Conservation (phyloP, 2,797 vertebrate genomes). For the Arnoldichthys spilopterus region DNA sequence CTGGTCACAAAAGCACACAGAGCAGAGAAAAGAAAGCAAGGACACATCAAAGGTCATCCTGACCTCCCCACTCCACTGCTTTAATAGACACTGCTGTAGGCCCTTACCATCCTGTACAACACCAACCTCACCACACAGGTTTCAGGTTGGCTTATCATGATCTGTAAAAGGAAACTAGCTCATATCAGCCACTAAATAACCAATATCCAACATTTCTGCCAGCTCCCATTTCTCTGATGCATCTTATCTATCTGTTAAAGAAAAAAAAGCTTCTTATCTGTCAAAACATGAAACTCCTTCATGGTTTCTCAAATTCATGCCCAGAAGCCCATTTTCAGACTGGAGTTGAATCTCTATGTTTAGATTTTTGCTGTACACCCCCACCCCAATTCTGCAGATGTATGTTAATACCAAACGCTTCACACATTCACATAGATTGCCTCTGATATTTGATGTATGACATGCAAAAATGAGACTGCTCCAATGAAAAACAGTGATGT, state of each 20-base stretch:
- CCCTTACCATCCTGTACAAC: background rate
- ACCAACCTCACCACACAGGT: background rate
- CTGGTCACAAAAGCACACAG: constrained; percentile 30
- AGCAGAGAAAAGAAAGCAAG: constrained; percentile 13
- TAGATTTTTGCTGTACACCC: constrained; percentile 14
- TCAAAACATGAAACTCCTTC: constrained; percentile 9
- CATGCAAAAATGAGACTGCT: constrained; percentile 27
- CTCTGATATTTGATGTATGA: constrained; percentile 16
- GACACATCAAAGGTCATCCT: constrained; percentile 12
- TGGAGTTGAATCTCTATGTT: constrained; percentile 27
- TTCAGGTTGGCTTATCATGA: constrained; percentile 15
- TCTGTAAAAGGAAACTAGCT: background rate
- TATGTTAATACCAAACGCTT: constrained; percentile 35
- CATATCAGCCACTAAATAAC: background rate
- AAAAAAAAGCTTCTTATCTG: constrained; percentile 17
- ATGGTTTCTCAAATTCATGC: constrained; percentile 12
- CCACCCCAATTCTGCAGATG: constrained; percentile 11
- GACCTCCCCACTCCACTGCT: constrained; percentile 3
- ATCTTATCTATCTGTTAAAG: background rate
- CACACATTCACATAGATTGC: constrained; percentile 33
- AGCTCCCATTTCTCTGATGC: background rate
- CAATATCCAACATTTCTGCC: background rate
- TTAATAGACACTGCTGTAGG: background rate
- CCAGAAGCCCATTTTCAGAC: constrained; percentile 20
- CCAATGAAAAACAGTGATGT: constrained; percentile 18